Evolutionary conservation across 2,888 invertebrate genomes (phyloP).

Genomic region (Caenorhabditis doughertyi): DNA sequence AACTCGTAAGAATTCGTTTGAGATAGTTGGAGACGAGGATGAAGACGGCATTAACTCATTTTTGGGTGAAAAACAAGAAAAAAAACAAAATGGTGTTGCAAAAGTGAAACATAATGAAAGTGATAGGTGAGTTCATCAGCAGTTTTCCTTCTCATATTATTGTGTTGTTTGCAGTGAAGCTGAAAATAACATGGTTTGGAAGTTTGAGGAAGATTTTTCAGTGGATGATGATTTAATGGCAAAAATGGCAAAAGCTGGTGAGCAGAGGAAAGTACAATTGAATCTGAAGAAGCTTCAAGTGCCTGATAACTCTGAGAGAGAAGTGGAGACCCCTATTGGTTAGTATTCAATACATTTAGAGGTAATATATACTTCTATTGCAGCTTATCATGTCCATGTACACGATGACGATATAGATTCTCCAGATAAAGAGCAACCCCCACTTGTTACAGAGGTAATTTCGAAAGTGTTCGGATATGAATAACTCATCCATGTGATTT

Average conservation of each 20-base stretch:
- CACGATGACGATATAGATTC: conserved; percentile 56
- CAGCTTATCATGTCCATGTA: conserved; percentile 55
- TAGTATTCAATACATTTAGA: background rate
- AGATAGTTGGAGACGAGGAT: conserved; percentile 64
- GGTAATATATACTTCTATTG: background rate
- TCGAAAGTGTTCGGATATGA: no score
- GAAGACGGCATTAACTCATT: conserved; percentile 66
- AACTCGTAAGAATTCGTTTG: conserved; percentile 62
- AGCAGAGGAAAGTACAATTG: conserved; percentile 48
- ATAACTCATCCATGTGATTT: background rate
- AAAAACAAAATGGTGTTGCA: background rate
- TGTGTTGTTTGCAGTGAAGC: conserved; percentile 52
- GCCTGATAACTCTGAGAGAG: conserved; percentile 43
- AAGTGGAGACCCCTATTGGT: conserved; percentile 53
- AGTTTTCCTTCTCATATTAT: background rate
- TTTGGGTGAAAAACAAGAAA: conserved; percentile 62
- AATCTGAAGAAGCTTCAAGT: conserved; percentile 35
- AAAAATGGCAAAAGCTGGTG: conserved; percentile 65
- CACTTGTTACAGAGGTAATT: conserved; percentile 11
- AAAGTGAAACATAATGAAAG: conserved; percentile 42
- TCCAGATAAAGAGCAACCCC: conserved; percentile 29
- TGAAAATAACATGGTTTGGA: conserved; percentile 77
- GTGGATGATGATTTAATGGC: conserved; percentile 72
- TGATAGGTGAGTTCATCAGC: conserved; percentile 32
- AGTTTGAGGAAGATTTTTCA: conserved; percentile 78